phyloP scores from a whole-genome alignment of 2,113 vertebrate genomes.

The Puma concolor region DNA sequence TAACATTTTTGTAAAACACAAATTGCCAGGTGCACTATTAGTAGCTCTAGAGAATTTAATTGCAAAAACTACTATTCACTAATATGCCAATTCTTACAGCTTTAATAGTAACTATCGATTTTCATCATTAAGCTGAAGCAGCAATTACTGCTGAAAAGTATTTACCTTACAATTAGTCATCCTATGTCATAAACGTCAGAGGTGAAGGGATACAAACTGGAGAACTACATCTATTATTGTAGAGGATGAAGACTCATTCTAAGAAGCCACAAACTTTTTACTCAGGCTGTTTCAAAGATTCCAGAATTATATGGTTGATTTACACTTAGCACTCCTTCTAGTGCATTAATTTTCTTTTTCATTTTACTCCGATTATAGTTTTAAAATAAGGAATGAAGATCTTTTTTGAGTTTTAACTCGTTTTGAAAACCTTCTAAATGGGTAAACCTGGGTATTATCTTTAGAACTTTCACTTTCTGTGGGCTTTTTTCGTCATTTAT shows the following conservation, averaged over 20 bases:
- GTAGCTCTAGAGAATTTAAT: background rate
- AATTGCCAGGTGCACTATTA: background rate
- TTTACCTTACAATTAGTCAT: background rate
- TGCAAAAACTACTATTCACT: background rate
- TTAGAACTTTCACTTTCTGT: background rate
- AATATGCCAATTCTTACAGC: background rate
- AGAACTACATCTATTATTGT: background rate
- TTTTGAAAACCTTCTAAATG: constrained; percentile 17
- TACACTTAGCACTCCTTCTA: background rate
- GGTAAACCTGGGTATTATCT: background rate
- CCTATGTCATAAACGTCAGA: background rate
- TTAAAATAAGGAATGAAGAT: background rate
- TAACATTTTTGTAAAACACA: constrained; percentile 38
- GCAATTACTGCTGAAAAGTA: background rate
- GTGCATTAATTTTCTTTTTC: background rate
- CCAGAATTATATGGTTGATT: background rate
- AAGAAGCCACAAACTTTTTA: background rate
- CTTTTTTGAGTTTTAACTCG: background rate
- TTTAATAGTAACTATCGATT: background rate
- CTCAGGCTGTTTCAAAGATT: constrained; percentile 17
- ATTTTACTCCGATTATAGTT: background rate
- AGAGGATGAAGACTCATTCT: background rate
- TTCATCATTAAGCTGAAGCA: constrained; percentile 8
- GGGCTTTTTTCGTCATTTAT: background rate
- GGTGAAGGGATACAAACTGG: background rate